Base-by-base conservation (phyloP, 1,140 invertebrate species). In the Gonioctena quinquepunctata region DNA sequence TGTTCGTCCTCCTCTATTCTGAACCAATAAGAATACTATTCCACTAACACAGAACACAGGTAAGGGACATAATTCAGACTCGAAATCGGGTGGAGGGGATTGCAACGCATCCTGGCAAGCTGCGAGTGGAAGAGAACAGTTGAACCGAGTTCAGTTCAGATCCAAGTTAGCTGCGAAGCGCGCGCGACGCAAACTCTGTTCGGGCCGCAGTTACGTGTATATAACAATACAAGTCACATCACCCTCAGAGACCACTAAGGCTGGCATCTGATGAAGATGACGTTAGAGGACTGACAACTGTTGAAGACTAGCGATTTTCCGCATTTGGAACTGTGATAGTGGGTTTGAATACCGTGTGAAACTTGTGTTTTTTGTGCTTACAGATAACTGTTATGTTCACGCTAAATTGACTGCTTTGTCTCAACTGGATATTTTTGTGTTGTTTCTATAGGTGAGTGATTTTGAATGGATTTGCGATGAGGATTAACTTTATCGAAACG, bases 21-120 rank as follows among this genome's bases (percentile, higher is more conserved):
- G 26, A 42, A 48, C 60, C 60, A 62, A 62, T 62, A 62, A 48
- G 60, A 62, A 62, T 62, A 42, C 60, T 62, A 62, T 62, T 62
- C 60, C 60, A 19, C 26, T 48, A 62, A 23, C 60, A 27, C 26
- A 33, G 26, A 62, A 48, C 60, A 62, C 60, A 62, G 60, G 60
- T 62, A 62, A 62, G 28, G 33, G 60, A 62, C 60, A 62, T 62
- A 27, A 48, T 48, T 62, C 60, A 62, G 42, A 28, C 60, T 62
- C 60, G 26, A 18, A 62, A 25, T 8, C 23, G 26, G 22, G 60
- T 62, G 60, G 60, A 18, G 60, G 60, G 60, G 26, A 33, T 62
- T 48, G 26, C 27, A 62, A 62, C 60, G 60, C 60, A 62, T 62
- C 60, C 60, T 62, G 33, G 60, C 60, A 62, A 42, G 60, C 60